Conservation (phyloP, 2,113 vertebrate genomes). For the Thymallus thymallus region DNA sequence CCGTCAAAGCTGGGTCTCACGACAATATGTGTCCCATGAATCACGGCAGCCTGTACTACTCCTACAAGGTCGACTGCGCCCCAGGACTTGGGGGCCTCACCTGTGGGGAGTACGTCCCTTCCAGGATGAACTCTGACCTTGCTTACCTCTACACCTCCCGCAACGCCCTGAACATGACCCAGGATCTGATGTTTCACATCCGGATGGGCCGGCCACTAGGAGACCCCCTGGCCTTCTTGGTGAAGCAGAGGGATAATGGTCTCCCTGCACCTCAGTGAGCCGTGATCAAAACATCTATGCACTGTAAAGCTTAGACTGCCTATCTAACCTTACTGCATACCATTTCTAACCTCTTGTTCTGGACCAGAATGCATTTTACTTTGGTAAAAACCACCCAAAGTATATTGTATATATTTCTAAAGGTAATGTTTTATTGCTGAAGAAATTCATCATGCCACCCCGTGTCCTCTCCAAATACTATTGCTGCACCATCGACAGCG, state of each 20-base stretch:
- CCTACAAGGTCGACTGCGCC: constrained; percentile 52
- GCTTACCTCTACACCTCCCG: constrained; percentile 13
- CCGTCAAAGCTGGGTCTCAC: not conserved
- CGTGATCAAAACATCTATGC: not conserved
- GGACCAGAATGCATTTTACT: no score
- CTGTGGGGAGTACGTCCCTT: constrained; percentile 66
- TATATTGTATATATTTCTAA: no score
- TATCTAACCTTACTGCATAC: no score
- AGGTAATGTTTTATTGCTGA: no score
- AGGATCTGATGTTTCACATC: constrained; percentile 11
- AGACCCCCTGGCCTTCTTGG: constrained; percentile 16
- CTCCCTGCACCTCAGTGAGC: constrained; percentile 2
- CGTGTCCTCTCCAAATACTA: no score
- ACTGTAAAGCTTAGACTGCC: no score
- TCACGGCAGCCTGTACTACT: constrained; percentile 64
- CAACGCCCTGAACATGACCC: constrained; percentile 6
- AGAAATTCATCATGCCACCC: no score
- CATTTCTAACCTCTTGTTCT: no score
- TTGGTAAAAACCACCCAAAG: no score
- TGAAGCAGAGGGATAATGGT: not conserved
- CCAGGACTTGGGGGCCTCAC: constrained; percentile 58
- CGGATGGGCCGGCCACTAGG: not conserved
- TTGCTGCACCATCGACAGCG: no score
- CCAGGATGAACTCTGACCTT: constrained; percentile 39
- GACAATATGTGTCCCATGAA: constrained; percentile 49